These are phyloP conservation scores for Anthoscopus minutus DNA, from an alignment of 2,113 vertebrate genomes.

Conservation along the genomic window DNA sequence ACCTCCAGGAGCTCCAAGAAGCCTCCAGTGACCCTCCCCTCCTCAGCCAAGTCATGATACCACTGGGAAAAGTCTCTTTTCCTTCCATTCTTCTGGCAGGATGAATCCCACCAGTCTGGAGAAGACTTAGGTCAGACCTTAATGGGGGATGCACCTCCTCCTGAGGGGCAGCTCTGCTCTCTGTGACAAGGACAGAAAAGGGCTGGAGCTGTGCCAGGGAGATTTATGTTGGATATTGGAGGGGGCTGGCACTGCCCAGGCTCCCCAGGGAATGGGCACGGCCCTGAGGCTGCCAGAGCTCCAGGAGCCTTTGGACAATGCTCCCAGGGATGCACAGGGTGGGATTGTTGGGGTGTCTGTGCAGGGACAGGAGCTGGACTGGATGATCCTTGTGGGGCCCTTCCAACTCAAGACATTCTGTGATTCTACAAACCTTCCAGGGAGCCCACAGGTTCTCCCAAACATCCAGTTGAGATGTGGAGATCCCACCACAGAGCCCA, in stretches of 20 bases:
- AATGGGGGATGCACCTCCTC: neutral
- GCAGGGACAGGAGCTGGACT: neutral
- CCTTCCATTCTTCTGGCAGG: neutral
- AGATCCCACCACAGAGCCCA: neutral
- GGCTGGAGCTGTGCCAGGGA: neutral
- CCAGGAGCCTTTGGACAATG: rapidly evolving
- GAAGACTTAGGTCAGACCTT: neutral
- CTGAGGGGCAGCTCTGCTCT: neutral
- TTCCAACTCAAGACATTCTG: neutral
- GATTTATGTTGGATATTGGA: neutral
- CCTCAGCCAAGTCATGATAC: neutral
- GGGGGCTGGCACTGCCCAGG: neutral
- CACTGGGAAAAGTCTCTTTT: neutral
- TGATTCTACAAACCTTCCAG: neutral
- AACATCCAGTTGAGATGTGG: rapidly evolving
- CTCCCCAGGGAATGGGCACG: rapidly evolving
- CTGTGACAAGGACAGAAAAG: neutral
- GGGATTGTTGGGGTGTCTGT: neutral
- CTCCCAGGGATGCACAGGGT: neutral
- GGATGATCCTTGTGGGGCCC: neutral
- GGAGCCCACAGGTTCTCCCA: neutral
- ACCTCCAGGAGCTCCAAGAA: neutral
- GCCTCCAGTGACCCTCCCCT: neutral
- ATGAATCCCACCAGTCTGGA: neutral
- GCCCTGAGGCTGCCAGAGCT: neutral